Evolutionary conservation across 2,113 vertebrate genomes (phyloP).

Genomic region (Dendrocopos noguchii): DNA sequence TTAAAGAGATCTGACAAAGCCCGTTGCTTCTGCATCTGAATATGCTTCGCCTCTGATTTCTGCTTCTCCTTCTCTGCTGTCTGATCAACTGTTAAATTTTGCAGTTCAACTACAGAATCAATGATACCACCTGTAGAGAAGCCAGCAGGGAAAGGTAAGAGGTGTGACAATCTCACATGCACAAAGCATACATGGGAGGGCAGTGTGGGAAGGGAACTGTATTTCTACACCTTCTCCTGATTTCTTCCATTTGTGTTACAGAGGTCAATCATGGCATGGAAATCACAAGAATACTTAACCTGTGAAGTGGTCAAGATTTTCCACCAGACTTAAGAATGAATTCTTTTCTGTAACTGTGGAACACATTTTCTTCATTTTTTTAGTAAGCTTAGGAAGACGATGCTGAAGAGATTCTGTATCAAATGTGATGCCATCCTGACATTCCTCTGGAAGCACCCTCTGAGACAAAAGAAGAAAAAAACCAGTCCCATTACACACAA

Average conservation of each 20-base stretch:
- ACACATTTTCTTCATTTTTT: constrained; percentile 91
- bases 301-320: constrained; percentile 89
- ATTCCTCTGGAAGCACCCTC: constrained; percentile 11
- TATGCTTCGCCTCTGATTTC: constrained; percentile 90
- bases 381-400: constrained; percentile 85
- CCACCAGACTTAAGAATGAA: constrained; percentile 81
- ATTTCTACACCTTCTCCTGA: neutral
- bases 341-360: constrained; percentile 80
- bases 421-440: neutral
- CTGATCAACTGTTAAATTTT: constrained; percentile 82
- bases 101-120: constrained; percentile 84
- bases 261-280: neutral
- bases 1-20: constrained; percentile 94
- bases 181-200: neutral
- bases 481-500: neutral
- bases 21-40: constrained; percentile 94
- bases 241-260: neutral
- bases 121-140: constrained; percentile 83
- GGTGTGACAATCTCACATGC: neutral
- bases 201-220: neutral
- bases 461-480: neutral
- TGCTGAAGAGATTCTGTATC: constrained; percentile 76
- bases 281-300: constrained; percentile 69
- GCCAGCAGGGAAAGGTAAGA: neutral
- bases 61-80: constrained; percentile 90